Percentiles rank a stretch among this genome's conserved stretches.
These are phyloP conservation scores for Conopomorpha cramerella DNA, from an alignment of 1,140 invertebrate species.

Conservation along the genomic window DNA sequence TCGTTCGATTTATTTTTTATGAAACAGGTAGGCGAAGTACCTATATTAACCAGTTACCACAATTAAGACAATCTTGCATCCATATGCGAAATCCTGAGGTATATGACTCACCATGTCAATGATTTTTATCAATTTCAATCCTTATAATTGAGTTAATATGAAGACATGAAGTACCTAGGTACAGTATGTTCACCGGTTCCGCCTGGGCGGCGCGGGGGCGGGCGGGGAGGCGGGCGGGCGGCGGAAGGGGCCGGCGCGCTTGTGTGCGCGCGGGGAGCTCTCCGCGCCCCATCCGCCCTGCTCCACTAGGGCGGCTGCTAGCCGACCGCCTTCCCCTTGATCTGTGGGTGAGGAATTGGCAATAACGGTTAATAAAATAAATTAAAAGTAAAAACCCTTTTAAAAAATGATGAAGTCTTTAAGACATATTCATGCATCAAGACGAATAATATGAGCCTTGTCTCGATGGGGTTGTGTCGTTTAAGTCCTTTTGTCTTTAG, in stretches of 20 bases:
- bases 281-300: constrained; percentile 27
- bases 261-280: constrained; percentile 37
- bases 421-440: too few species aligned
- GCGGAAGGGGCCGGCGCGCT: constrained; percentile 49
- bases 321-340: constrained; percentile 24
- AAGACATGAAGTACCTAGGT: too few species aligned
- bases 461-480: background rate
- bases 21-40: too few species aligned
- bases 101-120: too few species aligned
- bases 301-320: constrained; percentile 38
- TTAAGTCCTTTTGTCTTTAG: too few species aligned
- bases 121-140: too few species aligned
- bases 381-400: background rate
- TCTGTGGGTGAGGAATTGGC: too few species aligned
- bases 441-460: background rate
- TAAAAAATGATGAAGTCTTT: background rate
- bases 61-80: too few species aligned
- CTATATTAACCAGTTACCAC: too few species aligned
- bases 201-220: constrained; percentile 8
- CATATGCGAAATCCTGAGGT: too few species aligned
- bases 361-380: background rate
- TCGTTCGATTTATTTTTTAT: too few species aligned
- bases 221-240: constrained; percentile 11
- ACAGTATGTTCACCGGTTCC: constrained; percentile 34
- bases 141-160: too few species aligned